Conservation (phyloP, 2,113 vertebrate genomes). For the Pangasianodon hypophthalmus region DNA sequence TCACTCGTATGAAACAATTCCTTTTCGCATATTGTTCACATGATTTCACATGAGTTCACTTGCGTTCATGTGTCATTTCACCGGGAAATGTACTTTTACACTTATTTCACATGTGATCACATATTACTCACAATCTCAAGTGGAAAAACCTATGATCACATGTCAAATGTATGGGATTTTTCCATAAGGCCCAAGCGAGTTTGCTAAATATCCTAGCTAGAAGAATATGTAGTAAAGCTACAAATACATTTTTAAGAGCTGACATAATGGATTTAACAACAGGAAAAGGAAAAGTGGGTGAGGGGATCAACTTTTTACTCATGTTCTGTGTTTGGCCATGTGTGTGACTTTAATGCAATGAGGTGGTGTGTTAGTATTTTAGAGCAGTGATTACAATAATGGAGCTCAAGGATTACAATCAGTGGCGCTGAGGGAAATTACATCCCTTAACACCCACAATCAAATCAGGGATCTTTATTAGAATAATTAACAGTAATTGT, state of each 20-base stretch:
- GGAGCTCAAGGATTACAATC: conserved; percentile 3
- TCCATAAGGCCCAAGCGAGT: not conserved
- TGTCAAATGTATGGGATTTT: not conserved
- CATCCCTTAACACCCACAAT: conserved; percentile 2
- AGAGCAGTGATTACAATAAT: not conserved
- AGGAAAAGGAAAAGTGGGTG: not conserved
- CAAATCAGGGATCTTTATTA: conserved; percentile 9
- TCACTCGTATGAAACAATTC: no score
- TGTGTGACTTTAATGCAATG: not conserved
- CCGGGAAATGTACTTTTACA: no score
- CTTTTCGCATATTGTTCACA: no score
- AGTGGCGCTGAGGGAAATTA: not conserved
- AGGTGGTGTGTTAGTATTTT: not conserved
- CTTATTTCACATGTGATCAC: not conserved
- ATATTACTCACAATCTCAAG: not conserved
- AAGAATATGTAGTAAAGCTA: not conserved
- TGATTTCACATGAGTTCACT: no score
- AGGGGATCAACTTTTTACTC: not conserved
- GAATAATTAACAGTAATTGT: not conserved
- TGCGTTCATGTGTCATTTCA: no score
- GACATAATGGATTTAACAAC: not conserved
- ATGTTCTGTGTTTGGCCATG: not conserved
- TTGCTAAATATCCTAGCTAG: not conserved
- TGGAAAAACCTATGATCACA: not conserved
- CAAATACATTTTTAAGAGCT: not conserved